Evolutionary conservation across 2,113 vertebrate genomes (phyloP).

Genomic region (Rousettus leschenaultii): DNA sequence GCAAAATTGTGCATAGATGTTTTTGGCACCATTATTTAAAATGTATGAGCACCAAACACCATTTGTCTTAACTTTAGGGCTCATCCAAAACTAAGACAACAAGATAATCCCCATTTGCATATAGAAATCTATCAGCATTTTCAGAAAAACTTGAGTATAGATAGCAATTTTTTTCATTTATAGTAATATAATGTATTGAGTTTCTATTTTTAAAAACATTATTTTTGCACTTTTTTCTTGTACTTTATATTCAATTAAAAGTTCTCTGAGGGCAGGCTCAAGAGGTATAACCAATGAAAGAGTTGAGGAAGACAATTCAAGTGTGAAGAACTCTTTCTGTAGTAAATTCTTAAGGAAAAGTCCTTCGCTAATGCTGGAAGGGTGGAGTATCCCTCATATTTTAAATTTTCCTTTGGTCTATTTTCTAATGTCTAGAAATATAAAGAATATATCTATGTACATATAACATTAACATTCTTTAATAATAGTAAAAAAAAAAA

Average conservation of each 20-base stretch:
- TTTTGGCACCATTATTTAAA: not conserved
- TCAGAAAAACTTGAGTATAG: not conserved
- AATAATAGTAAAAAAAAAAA: not conserved
- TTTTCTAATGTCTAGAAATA: constrained; percentile 5
- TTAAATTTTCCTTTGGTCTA: not conserved
- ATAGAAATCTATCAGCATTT: not conserved
- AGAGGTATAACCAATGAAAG: not conserved
- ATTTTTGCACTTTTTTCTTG: constrained; percentile 3
- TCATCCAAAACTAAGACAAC: not conserved
- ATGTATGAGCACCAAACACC: not conserved
- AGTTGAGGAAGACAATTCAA: not conserved
- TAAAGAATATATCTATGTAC: not conserved
- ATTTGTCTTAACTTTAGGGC: not conserved
- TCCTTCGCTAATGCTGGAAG: not conserved
- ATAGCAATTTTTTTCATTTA: not conserved
- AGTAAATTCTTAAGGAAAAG: not conserved
- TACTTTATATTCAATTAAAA: not conserved
- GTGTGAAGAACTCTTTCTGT: not conserved
- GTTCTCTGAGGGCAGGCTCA: not conserved
- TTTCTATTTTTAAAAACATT: not conserved
- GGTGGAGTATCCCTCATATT: not conserved
- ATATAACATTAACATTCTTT: not conserved
- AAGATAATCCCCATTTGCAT: not conserved
- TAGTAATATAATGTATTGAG: not conserved
- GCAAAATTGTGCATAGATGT: not conserved